These are phyloP conservation scores for Nerophis lumbriciformis DNA, from an alignment of 2,113 vertebrate genomes.

Conservation along the genomic window DNA sequence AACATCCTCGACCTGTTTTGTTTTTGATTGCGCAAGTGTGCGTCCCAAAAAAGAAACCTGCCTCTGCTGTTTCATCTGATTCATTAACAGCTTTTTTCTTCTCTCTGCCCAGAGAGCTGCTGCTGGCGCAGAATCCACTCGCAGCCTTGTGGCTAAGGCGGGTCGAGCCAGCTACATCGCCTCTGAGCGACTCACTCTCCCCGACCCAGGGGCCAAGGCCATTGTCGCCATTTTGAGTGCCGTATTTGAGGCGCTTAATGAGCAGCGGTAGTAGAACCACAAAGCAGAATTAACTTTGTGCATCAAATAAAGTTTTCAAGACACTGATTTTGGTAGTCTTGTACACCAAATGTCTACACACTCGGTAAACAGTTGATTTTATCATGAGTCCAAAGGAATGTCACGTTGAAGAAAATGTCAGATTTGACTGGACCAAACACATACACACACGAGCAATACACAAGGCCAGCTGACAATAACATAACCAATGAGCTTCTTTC, in stretches of 20 bases:
- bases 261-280: slow-evolving; percentile 7
- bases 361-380: not conserved
- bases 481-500: not conserved
- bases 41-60: not conserved
- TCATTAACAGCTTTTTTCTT: not conserved
- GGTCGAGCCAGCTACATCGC: slow-evolving; percentile 92
- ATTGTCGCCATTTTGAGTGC: slow-evolving; percentile 75
- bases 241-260: slow-evolving; percentile 67
- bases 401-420: not conserved
- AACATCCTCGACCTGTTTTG: not conserved
- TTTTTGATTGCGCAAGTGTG: not conserved
- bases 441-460: not conserved
- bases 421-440: too few species aligned
- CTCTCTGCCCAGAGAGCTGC: slow-evolving; percentile 70
- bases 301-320: not conserved
- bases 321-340: too few species aligned
- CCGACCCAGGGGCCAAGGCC: slow-evolving; percentile 85
- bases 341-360: not conserved
- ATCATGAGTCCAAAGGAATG: not conserved
- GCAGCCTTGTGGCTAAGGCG: slow-evolving; percentile 77
- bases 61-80: too few species aligned
- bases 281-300: not conserved
- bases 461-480: not conserved
- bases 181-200: slow-evolving; percentile 73
- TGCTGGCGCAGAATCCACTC: slow-evolving; percentile 79